Percentiles rank a stretch among this genome's conserved stretches.
Evolutionary conservation across 2,797 vertebrate species (phyloP).

Genomic region (Acridotheres tristis): DNA sequence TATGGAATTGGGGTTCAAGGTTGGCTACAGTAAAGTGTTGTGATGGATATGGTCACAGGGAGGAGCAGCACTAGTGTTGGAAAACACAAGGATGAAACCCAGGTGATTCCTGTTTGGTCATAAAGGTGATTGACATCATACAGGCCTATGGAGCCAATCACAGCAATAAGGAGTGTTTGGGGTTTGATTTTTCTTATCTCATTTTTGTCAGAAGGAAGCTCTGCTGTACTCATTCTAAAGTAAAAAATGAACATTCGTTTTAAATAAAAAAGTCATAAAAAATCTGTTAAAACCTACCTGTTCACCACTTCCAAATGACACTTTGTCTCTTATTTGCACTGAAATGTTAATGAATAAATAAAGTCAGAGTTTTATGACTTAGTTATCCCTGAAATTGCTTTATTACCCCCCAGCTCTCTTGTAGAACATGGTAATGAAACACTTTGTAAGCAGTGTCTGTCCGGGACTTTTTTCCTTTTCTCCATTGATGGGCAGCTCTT

Average conservation of each 20-base stretch:
- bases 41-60: background rate
- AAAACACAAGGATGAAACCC: background rate
- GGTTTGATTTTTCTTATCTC: background rate
- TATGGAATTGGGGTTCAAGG: background rate
- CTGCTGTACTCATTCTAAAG: background rate
- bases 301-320: background rate
- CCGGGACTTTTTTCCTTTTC: background rate
- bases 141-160: background rate
- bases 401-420: background rate
- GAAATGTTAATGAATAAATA: background rate
- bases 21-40: background rate
- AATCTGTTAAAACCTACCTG: background rate
- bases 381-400: background rate
- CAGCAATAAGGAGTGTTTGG: background rate
- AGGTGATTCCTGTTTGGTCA: background rate
- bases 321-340: background rate
- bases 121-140: background rate
- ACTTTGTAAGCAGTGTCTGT: background rate
- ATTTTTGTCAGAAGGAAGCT: background rate
- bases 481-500: background rate
- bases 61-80: background rate
- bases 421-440: background rate
- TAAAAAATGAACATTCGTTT: background rate
- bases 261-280: background rate
- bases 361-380: background rate